Conservation (phyloP, 2,113 vertebrate genomes). For the Elanus axillaris region DNA sequence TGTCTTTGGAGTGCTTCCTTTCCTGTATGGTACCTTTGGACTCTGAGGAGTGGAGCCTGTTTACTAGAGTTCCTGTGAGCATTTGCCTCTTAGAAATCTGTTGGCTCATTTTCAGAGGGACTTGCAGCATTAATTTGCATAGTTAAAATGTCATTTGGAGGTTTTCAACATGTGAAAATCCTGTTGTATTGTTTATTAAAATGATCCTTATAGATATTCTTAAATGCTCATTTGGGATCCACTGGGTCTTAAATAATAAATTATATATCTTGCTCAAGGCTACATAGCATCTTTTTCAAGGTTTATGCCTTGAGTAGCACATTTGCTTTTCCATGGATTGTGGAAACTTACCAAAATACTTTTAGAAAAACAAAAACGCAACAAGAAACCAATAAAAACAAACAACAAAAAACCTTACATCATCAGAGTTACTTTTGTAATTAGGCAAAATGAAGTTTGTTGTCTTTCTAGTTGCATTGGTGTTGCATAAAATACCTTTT, state of each 20-base stretch:
- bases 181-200: neutral
- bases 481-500: neutral
- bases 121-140: neutral
- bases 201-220: neutral
- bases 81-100: neutral
- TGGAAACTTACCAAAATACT: neutral
- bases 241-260: neutral
- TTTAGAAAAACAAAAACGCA: neutral
- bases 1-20: neutral
- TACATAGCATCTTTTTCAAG: neutral
- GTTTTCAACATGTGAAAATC: neutral
- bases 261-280: neutral
- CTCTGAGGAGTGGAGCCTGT: neutral
- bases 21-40: neutral
- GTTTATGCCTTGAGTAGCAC: neutral
- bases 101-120: neutral
- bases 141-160: neutral
- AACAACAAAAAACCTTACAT: neutral
- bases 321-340: neutral
- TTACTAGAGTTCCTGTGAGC: neutral
- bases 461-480: neutral
- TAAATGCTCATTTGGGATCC: neutral
- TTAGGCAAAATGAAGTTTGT: neutral
- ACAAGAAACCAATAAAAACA: neutral
- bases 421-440: neutral